Base-by-base conservation (phyloP, 2,888 invertebrate species). In the Villa cingulata region DNA sequence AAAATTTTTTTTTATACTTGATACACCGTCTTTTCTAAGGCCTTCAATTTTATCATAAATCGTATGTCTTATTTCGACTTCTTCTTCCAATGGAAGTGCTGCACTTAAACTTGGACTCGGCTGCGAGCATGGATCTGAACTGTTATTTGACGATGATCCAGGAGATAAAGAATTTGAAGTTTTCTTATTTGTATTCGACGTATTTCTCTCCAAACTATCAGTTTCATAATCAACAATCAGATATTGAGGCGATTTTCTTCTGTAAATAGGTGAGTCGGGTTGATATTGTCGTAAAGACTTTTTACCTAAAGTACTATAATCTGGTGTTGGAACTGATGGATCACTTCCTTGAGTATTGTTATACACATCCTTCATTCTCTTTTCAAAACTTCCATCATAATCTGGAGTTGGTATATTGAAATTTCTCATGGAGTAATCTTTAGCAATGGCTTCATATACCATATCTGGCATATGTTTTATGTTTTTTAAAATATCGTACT, bases 31-130 rank as follows among this genome's bases (percentile, higher is more conserved):
- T 51, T 66, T 64, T 20, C 65, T 60, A 58, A 64, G 62, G 32
- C 68, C 69, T 46, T 65, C 63, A 10, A 66, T 51, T 17, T 64
- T 64, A 54, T 70, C 68, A 50, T 84, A 81, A 3, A 86, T 75
- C 4, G 83, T 82, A 59, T 86, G 85, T 56, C 78, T 74, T 73
- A 86, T 84, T 20, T 84, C 86, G 54, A 86, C 70, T 64, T 86
- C 86, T 70, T 86, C 86, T 60, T 86, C 85, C 62, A 86, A 71
- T 1, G 86, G 86, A 46, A 86, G 63, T 1, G 84, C 83, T 3
- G 77, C 75, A 54, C 83, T 84, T 48, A 84, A 64, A 53, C 81
- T 81, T 4, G 85, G 84, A 58, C 83, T 83, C 1, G 84, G 78
- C 57, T 84, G 84, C 7, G 78, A 77, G 1, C 80, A 74, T 6